Evolutionary conservation across 2,113 vertebrate genomes (phyloP).

Genomic region (Misgurnus anguillicaudatus): DNA sequence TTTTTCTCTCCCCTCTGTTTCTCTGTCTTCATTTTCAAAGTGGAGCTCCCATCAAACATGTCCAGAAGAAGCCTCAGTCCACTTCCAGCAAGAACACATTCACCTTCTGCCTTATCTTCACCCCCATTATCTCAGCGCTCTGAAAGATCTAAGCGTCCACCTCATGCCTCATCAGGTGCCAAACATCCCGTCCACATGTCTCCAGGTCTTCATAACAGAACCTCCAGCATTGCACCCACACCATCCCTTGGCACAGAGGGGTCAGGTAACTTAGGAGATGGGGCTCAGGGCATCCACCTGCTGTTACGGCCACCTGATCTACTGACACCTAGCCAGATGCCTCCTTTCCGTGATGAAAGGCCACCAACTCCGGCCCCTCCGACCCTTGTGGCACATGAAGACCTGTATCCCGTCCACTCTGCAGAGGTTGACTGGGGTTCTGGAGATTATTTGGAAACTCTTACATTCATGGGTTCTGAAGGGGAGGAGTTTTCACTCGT

Average conservation of each 20-base stretch:
- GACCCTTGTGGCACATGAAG: conserved; percentile 65
- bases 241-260: conserved; percentile 44
- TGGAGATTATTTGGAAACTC: conserved; percentile 82
- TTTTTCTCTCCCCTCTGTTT: not conserved
- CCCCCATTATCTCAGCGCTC: conserved; percentile 39
- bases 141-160: conserved; percentile 32
- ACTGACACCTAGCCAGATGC: conserved; percentile 72
- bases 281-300: conserved; percentile 77
- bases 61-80: conserved; percentile 30
- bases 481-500: conserved; percentile 67
- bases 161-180: conserved; percentile 24
- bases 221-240: conserved; percentile 51
- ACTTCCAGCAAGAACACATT: conserved; percentile 33
- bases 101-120: conserved; percentile 50
- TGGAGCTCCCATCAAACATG: conserved; percentile 36
- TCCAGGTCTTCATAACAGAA: conserved; percentile 50
- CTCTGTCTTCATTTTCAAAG: conserved; percentile 25
- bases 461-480: conserved; percentile 73
- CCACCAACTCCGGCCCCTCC: conserved; percentile 74
- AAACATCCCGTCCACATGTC: conserved; percentile 35
- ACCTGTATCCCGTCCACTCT: conserved; percentile 60
- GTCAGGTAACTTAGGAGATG: conserved; percentile 61
- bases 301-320: conserved; percentile 73
- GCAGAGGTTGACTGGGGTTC: conserved; percentile 82
- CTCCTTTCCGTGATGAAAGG: conserved; percentile 63